Evolutionary conservation across 2,797 vertebrate species (phyloP).

Genomic region (Mareca strepera): DNA sequence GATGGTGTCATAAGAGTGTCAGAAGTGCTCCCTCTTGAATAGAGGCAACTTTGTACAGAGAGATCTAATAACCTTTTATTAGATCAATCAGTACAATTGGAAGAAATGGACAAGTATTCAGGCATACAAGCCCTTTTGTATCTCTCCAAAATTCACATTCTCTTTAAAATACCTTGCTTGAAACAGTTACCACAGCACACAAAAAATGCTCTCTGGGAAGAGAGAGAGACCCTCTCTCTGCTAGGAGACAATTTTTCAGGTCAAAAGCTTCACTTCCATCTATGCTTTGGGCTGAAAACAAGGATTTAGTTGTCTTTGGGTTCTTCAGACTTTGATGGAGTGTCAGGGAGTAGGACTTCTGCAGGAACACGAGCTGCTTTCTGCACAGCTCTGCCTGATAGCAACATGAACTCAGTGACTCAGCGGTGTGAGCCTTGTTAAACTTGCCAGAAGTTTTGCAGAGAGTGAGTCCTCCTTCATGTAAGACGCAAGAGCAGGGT

Average conservation of each 20-base stretch:
- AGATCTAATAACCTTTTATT: conserved; percentile 46
- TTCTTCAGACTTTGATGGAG: not conserved
- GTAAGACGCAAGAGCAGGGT: not conserved
- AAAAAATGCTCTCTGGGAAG: not conserved
- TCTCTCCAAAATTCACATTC: conserved; percentile 35
- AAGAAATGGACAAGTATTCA: conserved; percentile 17
- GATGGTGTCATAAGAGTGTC: not conserved
- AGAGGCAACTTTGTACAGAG: not conserved
- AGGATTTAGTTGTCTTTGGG: not conserved
- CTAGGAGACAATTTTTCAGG: not conserved
- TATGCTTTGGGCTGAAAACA: not conserved
- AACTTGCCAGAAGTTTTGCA: not conserved
- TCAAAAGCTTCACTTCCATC: not conserved
- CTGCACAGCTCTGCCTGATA: no score
- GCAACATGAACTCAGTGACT: not conserved
- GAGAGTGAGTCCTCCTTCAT: not conserved
- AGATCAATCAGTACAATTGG: not conserved
- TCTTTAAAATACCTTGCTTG: not conserved
- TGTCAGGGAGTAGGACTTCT: not conserved
- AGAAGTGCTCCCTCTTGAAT: conserved; percentile 19
- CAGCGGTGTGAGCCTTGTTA: fast-evolving
- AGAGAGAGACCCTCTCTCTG: not conserved
- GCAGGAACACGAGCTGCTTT: fast-evolving
- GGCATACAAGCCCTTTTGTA: not conserved
- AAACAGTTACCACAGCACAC: not conserved